These are phyloP conservation scores for Caenorhabditis sinica DNA, from an alignment of 2,888 invertebrate genomes.

Conservation along the genomic window DNA sequence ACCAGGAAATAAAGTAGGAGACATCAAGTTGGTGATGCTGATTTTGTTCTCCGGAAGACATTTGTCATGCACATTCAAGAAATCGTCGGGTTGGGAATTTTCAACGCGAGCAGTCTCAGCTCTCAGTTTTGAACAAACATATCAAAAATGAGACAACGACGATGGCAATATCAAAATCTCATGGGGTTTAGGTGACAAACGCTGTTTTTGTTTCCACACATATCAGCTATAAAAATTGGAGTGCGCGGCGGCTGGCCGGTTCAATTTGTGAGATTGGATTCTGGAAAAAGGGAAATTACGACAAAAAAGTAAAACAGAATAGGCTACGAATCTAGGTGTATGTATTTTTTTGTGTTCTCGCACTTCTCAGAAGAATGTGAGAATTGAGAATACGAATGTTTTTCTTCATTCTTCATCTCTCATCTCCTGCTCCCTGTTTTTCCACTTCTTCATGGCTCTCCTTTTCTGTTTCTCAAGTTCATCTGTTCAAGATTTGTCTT, in stretches of 20 bases:
- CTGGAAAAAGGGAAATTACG: not conserved
- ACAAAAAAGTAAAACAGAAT: not conserved
- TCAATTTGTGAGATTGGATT: slow-evolving; percentile 46
- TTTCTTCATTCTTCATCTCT: slow-evolving; percentile 3
- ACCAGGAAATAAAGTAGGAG: slow-evolving; percentile 18
- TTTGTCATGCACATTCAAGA: slow-evolving; percentile 20
- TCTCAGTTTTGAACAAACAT: too few relatives aligned
- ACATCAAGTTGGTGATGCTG: slow-evolving; percentile 46
- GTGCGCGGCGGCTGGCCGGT: too few relatives aligned
- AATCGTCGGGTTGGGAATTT: slow-evolving; percentile 16
- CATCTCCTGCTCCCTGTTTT: not conserved
- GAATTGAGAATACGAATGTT: slow-evolving; percentile 1
- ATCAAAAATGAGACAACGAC: slow-evolving; percentile 29
- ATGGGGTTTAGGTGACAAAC: slow-evolving; percentile 47
- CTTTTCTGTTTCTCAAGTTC: slow-evolving; percentile 18
- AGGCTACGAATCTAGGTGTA: not conserved
- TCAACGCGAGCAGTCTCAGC: slow-evolving; percentile 6
- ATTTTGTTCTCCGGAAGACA: slow-evolving; percentile 3
- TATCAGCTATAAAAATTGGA: slow-evolving; percentile 18
- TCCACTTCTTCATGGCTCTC: not conserved
- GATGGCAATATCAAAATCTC: slow-evolving; percentile 36
- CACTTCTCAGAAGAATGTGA: not conserved
- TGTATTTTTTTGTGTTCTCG: slow-evolving; percentile 7
- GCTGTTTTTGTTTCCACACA: slow-evolving; percentile 43
- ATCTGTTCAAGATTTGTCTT: slow-evolving; percentile 9